Evolutionary conservation across 2,113 vertebrate species (phyloP), one percentile per base, ranked within the genome.

Genomic region (Brachyistius frenatus): DNA sequence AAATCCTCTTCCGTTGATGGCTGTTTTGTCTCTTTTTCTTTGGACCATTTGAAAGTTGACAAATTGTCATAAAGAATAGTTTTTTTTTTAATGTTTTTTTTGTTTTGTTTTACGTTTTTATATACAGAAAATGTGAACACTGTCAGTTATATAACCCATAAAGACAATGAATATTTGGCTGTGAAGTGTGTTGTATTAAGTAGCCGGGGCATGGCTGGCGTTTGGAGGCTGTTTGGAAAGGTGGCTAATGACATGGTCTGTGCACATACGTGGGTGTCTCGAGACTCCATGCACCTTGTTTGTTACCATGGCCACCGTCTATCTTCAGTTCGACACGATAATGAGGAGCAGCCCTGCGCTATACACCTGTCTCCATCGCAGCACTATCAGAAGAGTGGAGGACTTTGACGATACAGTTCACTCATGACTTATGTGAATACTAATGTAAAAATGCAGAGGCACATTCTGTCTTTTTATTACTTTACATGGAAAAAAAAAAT

Each of bases 391-490:
- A 78, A 47, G 9, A 54, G 73, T 49, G 82, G 89, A 84, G 63
- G 83, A 90, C 86, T 84, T 60, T 79, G 73, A 88, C 58, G 35
- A 85, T 80, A 85, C 84, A 83, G 60, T 86, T 78, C 73, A 65
- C 74, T 89, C 73, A 81, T 85, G 44, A 86, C 77, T 66, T 87
- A 82, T 94, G 93, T 94, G 92, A 92, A 94, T 91, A 92, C 88
- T 92, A 88, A 91, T 93, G 91, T 93, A 94, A 90, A 91, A 90
- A 92, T 69, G 73, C 88, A 91, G 89, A 92, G 94, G 94, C 94
- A 95, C 94, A 94, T 94, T 94, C 90, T 91, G 87, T 89, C 84
- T 92, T 93, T 93, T 92, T 88, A 76, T 85, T 92, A 87, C 78
- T 86, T 73, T 84, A 88, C 85, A 88, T 83, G 67, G 75, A 52